phyloP scores from a whole-genome alignment of 2,888 invertebrate genomes.

The Morpho helenor region DNA sequence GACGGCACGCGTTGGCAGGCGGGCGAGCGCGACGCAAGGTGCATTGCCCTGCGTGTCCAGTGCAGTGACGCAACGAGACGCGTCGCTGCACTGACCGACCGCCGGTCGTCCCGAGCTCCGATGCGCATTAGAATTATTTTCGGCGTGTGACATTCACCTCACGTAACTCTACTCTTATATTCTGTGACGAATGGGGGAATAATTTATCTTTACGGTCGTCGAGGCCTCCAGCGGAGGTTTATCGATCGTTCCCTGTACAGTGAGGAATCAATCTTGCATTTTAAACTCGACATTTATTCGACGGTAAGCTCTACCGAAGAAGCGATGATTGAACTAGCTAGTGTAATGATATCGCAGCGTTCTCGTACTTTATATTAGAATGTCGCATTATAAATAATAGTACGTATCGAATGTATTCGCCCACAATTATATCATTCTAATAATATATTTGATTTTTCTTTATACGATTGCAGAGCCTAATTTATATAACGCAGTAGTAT shows the following conservation, averaged over 20 bases:
- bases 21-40: slow-evolving; percentile 49
- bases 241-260: not conserved
- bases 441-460: no score
- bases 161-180: slow-evolving; percentile 42
- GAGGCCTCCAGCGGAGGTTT: not conserved
- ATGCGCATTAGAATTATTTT: slow-evolving; percentile 55
- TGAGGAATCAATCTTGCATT: not conserved
- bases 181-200: slow-evolving; percentile 51
- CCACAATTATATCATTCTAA: no score
- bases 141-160: slow-evolving; percentile 65
- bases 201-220: slow-evolving; percentile 38
- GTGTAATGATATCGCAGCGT: no score
- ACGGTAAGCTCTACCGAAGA: no score
- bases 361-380: no score
- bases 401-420: no score
- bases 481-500: no score
- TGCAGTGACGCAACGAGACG: slow-evolving; percentile 70
- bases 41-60: slow-evolving; percentile 68
- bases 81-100: slow-evolving; percentile 64
- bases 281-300: no score
- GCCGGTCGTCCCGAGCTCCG: slow-evolving; percentile 36
- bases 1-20: slow-evolving; percentile 23
- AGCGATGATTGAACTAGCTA: no score
- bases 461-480: no score
- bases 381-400: no score